A percentile compares a stretch with the other conserved stretches of the same genome.
phyloP scores from a whole-genome alignment of 1,140 invertebrate genomes.

The Ceratoteleas bidentatus region DNA sequence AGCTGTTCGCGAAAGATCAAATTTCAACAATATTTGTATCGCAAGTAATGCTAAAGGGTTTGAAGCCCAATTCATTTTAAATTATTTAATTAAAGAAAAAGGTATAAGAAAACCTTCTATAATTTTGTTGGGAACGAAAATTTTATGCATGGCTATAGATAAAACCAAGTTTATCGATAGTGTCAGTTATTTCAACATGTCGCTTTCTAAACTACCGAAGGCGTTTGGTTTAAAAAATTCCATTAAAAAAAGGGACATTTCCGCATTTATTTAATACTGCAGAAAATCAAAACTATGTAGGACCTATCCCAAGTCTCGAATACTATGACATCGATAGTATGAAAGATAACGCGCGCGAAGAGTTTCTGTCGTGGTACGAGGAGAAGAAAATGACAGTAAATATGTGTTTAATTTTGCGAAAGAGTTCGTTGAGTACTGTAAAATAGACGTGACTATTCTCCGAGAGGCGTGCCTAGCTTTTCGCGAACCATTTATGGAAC shows the following conservation, averaged over 20 bases:
- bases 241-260: too few species aligned
- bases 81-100: not conserved
- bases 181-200: not conserved
- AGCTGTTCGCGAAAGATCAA: too few species aligned
- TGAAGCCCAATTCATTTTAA: not conserved
- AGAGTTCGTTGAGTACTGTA: not conserved
- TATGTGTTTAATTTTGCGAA: conserved; percentile 1
- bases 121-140: not conserved
- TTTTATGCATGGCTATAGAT: not conserved
- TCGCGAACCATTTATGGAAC: not conserved
- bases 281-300: not conserved
- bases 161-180: not conserved
- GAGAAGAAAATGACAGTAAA: not conserved
- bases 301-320: not conserved
- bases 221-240: too few species aligned
- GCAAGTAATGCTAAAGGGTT: too few species aligned
- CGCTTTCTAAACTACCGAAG: not conserved
- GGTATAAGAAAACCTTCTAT: not conserved
- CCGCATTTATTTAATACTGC: not conserved
- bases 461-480: too few species aligned
- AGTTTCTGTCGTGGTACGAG: not conserved
- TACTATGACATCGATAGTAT: not conserved
- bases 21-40: too few species aligned
- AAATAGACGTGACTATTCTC: not conserved
- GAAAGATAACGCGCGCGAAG: not conserved